Evolutionary conservation across 2,797 vertebrate genomes (phyloP), one percentile per base, ranked within the genome.

Genomic region (Chloroceryle amazona): DNA sequence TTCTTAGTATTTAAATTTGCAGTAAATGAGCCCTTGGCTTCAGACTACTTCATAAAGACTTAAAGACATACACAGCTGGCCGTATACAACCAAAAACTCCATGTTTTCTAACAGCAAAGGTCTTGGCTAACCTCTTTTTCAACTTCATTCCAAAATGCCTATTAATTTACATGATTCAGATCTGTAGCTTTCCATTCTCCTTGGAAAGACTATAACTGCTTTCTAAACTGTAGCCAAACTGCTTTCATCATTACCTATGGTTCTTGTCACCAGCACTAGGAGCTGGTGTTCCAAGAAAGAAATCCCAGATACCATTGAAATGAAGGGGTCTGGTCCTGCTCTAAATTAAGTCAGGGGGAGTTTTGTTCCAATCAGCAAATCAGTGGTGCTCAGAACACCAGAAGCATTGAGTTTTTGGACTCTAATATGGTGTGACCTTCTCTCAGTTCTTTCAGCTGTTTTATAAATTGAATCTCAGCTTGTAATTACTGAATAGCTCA

Each of bases 121-220:
- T 81, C 73, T 96, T 94, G 93, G 92, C 84, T 95, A 88, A 96
- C 89, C 89, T 88, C n/a, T 78, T 81, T 73, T 81, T 88, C 89
- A 96, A 88, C 86, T 90, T 78, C 31, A 42, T 67, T 94, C 49
- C 85, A 91, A 94, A 90, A 58, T 61, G 42, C 42, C 54, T 68
- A 2, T 93, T 93, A 74, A 91, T 91, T 91, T 78, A 68, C 44
- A 81, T 41, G 42, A 86, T 79, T 93, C 65, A 86, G 75, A 86
- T 55, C 65, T 70, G 58, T 72, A 61, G 68, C n/a, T 81, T 93
- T 84, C 62, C 51, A 41, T 81, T 95, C 85, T 94, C 54, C 79
- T 93, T 89, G 80, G 82, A 96, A 94, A 88, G 20, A 62, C 7
- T 8, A 14, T 33, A 95, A 83, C 62, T 81, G 49, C 75, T 90